phyloP scores from a whole-genome alignment of 2,113 vertebrate genomes.

The Vulpes ferrilata region DNA sequence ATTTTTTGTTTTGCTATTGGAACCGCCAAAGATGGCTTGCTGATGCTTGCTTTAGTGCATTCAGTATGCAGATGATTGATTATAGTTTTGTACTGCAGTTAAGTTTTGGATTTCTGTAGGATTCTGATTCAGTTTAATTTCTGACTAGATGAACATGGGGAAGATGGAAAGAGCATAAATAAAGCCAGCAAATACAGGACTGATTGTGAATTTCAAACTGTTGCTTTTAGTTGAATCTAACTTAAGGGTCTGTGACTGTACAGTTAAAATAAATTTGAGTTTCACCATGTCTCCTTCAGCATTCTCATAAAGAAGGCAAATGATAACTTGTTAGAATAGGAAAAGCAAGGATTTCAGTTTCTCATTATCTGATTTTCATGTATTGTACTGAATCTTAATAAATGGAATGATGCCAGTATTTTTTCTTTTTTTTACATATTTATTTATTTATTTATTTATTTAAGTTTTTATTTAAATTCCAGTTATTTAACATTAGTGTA shows the following conservation, averaged over 20 bases:
- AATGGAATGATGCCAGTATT: background rate
- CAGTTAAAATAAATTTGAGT: background rate
- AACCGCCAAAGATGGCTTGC: conserved; percentile 36
- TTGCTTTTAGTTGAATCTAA: conserved; percentile 52
- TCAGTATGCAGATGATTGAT: background rate
- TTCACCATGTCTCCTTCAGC: background rate
- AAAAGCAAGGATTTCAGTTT: conserved; percentile 16
- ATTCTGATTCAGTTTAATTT: conserved; percentile 7
- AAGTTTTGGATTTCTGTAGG: background rate
- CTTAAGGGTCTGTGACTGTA: background rate
- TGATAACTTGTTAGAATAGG: background rate
- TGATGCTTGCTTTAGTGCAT: background rate
- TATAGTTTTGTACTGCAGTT: background rate
- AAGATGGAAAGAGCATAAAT: background rate
- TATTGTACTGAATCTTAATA: conserved; percentile 20
- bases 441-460: no score
- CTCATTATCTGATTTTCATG: background rate
- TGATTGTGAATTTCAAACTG: conserved; percentile 1
- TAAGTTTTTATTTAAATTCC: no score
- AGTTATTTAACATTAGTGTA: no score
- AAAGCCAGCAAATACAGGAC: background rate
- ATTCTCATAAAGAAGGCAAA: background rate
- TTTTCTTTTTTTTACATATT: background rate
- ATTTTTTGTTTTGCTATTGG: conserved; percentile 47
- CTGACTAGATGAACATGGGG: background rate